Base-by-base conservation (phyloP, 2,797 vertebrate species). In the Enteromius radiatus region DNA sequence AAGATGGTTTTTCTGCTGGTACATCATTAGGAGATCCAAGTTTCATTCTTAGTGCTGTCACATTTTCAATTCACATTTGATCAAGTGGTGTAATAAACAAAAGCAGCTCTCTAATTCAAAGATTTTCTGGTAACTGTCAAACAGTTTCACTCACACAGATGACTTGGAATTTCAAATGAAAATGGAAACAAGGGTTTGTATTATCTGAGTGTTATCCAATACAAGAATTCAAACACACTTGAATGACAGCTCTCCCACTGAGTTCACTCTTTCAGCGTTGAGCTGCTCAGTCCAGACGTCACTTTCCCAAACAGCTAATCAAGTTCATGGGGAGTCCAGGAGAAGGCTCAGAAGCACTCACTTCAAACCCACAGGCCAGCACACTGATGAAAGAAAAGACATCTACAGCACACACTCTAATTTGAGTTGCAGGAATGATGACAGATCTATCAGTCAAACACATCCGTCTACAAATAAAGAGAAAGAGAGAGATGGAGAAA, bases 381-480 rank as follows among this genome's bases (percentile, higher is more conserved):
- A 84, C 26, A 9, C 77, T 84, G 91, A 91, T 92, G 88, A 91
- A 92, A 92, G 88, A 31, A 31, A 82, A 41, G 79, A 84, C 81
- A 74, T 74, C 59, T 61, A 75, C 84, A 80, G 81, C 86, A 85
- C 86, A 86, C 86, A 89, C 86, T 90, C 91, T 90, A 87, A 92
- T 91, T 93, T 91, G 89, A 92, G 89, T 88, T 87, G 87, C 82
- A 84, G 80, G 78, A 87, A 76, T 41, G 49, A 82, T 84, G 89
- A 90, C 89, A 87, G 86, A 89, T 91, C 83, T 87, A 89, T 92
- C 90, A 84, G 84, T 92, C 90, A 91, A 84, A 91, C 82, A 90
- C 87, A 89, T 90, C 86, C 67, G 68, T 81, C 69, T 38, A 49
- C 79, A 86, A 82, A 83, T 71, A 82, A 41, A 67, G 17, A 79